phyloP scores from a whole-genome alignment of 2,888 invertebrate genomes.

The Tetragnatha montana region DNA sequence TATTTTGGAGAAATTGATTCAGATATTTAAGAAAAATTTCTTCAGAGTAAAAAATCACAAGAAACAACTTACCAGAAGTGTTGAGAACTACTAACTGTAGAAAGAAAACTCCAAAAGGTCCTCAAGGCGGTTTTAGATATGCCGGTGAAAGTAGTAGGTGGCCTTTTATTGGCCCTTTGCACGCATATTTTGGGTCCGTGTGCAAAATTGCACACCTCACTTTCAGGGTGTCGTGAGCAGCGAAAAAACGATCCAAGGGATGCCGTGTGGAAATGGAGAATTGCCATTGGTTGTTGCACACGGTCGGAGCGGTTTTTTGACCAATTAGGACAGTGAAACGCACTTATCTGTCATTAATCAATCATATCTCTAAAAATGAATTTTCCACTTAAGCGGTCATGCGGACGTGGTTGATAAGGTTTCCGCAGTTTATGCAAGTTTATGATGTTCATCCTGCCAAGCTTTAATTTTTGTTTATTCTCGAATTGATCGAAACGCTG shows the following conservation, averaged over 20 bases:
- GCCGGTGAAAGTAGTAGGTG: neutral
- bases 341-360: neutral
- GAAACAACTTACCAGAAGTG: conserved; percentile 3
- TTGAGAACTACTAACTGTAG: neutral
- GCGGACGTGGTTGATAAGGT: neutral
- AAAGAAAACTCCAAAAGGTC: neutral
- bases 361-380: neutral
- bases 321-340: neutral
- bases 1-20: too few relatives aligned
- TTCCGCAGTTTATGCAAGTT: neutral
- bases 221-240: conserved; percentile 20
- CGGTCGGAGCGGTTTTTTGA: neutral
- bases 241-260: neutral
- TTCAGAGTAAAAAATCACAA: neutral
- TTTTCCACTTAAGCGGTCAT: neutral
- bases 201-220: conserved; percentile 35
- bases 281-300: conserved; percentile 12
- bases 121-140: neutral
- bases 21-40: too few relatives aligned
- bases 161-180: conserved; percentile 12
- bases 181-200: neutral
- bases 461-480: neutral
- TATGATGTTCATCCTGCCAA: neutral
- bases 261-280: neutral
- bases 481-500: neutral